These are phyloP conservation scores for Pilophorus perplexus DNA, from an alignment of 2,888 invertebrate genomes.

Conservation along the genomic window DNA sequence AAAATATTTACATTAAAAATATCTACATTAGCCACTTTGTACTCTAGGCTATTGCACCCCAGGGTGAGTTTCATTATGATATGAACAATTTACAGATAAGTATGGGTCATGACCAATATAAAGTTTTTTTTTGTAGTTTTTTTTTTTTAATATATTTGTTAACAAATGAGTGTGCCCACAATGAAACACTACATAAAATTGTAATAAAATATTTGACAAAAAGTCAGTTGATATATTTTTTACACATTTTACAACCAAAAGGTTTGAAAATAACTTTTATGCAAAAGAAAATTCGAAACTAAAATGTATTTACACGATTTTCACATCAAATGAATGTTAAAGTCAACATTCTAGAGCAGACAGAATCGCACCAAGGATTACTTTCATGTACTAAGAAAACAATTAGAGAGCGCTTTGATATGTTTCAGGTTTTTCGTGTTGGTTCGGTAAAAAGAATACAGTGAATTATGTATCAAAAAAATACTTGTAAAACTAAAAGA, in stretches of 20 bases:
- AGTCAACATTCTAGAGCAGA: conserved; percentile 7
- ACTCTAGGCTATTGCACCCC: conserved; percentile 14
- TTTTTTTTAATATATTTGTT: conserved; percentile 5
- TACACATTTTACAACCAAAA: conserved; percentile 10
- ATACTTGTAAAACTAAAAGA: too few species aligned
- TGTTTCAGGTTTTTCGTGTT: too few species aligned
- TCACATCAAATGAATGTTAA: conserved; percentile 14
- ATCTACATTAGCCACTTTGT: conserved; percentile 13
- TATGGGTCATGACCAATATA: not conserved
- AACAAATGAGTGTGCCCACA: conserved; percentile 25
- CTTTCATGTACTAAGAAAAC: too few species aligned
- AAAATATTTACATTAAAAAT: conserved; percentile 9
- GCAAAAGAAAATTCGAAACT: not conserved
- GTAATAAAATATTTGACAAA: conserved; percentile 26
- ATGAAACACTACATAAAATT: conserved; percentile 19
- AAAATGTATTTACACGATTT: conserved; percentile 12
- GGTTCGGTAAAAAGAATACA: too few species aligned
- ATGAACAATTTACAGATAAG: too few species aligned
- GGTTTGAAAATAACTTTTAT: conserved; percentile 10
- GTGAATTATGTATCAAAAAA: too few species aligned
- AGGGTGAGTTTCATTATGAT: not conserved
- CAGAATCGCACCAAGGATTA: conserved; percentile 12
- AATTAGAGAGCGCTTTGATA: too few species aligned
- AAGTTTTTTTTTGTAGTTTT: not conserved
- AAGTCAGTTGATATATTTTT: too few species aligned